Percentiles rank a stretch among this genome's conserved stretches.
These are phyloP conservation scores for Orthosia incerta DNA, from an alignment of 2,888 invertebrate genomes.

Conservation along the genomic window DNA sequence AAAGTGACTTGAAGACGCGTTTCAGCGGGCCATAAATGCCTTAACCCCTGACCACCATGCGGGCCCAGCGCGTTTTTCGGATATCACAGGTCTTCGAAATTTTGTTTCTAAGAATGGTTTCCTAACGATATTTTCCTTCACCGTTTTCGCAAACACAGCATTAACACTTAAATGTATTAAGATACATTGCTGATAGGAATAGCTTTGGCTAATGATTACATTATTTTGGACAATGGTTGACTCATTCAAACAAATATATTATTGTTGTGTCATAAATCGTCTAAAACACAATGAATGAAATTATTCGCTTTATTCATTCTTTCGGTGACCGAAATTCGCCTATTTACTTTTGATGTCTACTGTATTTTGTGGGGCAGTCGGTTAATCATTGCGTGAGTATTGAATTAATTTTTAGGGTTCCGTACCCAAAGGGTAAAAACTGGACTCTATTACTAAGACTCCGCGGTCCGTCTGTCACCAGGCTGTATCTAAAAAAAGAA, in stretches of 20 bases:
- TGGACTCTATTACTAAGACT: too few relatives aligned
- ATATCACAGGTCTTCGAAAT: not conserved
- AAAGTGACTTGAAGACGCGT: too few relatives aligned
- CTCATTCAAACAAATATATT: too few relatives aligned
- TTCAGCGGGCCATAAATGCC: too few relatives aligned
- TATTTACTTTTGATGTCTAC: not conserved
- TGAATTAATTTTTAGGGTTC: not conserved
- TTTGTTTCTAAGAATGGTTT: not conserved
- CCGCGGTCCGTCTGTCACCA: too few relatives aligned
- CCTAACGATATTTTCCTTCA: not conserved
- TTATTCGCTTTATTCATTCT: not conserved
- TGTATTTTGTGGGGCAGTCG: not conserved
- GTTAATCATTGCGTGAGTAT: not conserved
- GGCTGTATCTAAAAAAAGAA: too few relatives aligned
- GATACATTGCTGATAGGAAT: too few relatives aligned
- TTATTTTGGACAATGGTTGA: too few relatives aligned
- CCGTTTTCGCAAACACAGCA: not conserved
- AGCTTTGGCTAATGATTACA: too few relatives aligned
- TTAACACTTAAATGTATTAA: too few relatives aligned
- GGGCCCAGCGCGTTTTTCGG: not conserved
- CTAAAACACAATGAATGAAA: too few relatives aligned
- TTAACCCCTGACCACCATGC: not conserved
- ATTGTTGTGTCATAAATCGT: not conserved
- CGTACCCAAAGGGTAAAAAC: too few relatives aligned
- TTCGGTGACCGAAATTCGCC: not conserved